Base-by-base conservation (phyloP, 2,113 vertebrate species). In the Casuarius casuarius region DNA sequence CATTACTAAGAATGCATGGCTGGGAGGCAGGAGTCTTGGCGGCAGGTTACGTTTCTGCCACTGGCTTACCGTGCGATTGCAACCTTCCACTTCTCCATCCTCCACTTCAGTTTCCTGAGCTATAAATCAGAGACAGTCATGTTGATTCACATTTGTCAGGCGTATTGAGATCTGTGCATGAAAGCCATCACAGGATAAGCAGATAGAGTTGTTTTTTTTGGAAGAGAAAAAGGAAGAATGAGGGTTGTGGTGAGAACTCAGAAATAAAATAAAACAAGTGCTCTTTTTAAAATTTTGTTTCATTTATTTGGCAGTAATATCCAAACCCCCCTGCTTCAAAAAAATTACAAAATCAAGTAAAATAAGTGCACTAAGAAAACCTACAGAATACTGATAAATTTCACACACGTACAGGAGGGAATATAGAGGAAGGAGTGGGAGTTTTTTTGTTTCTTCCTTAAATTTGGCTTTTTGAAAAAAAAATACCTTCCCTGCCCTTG, bases 271-370 rank as follows among this genome's bases (percentile, higher is more conserved):
- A 71, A 90, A 88, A 96, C 25, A 44, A 31, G 3, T 33, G 40
- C 22, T 89, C 26, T n/a, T 75, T 91, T 94, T 86, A 0, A 87
- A 91, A 40, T 77, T 97, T 97, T 97, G 84, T 97, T 97, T 96
- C 92, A 88, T 98, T 98, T 98, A 98, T 98, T 98, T 97, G 97
- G 96, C 96, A 97, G 97, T 97, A 97, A 97, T 98, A 98, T 97
- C 97, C 94, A 95, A 97, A 70, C 84, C 87, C 87, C 89, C 61
- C 92, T 17, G 51, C 95, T 96, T 96, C 90, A 95, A 96, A 97
- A 82, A 94, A 96, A 92, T 97, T 98, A 98, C 92, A 98, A 98
- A 98, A 98, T 97, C 95, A 94, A 96, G 96, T 97, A 98, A 98
- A 97, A 92, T 98, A 98, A 98, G 98, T 98, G 98, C 97, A 97